Evolutionary conservation across 2,113 vertebrate genomes (phyloP).

Genomic region (Pangasianodon gigas): DNA sequence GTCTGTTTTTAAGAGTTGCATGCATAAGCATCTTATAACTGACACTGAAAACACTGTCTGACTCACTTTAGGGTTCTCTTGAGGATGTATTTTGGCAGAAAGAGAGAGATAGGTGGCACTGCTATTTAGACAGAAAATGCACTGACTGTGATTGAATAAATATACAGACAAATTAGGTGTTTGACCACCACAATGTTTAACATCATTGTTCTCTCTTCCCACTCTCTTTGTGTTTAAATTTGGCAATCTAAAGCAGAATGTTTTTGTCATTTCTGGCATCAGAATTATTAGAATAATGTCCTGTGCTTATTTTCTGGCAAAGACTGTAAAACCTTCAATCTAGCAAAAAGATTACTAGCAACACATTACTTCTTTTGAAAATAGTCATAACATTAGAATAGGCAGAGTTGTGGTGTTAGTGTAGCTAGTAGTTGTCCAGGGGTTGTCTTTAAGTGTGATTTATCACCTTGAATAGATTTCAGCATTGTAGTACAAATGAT

Average conservation of each 20-base stretch:
- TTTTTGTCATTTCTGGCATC: neutral
- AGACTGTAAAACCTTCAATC: neutral
- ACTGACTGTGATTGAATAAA: conserved; percentile 54
- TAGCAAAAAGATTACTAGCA: neutral
- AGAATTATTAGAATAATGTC: neutral
- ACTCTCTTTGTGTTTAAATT: neutral
- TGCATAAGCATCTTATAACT: conserved; percentile 69
- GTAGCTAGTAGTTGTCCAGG: neutral
- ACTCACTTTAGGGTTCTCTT: conserved; percentile 62
- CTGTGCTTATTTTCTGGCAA: neutral
- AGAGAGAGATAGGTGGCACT: conserved; percentile 45
- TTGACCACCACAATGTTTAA: conserved; percentile 28
- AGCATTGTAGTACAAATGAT: neutral
- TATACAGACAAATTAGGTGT: neutral
- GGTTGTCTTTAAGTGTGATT: neutral
- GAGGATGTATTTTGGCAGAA: conserved; percentile 62
- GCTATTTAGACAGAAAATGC: conserved; percentile 50
- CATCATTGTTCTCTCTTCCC: neutral
- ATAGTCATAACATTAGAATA: neutral
- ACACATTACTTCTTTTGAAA: neutral
- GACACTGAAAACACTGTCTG: conserved; percentile 68
- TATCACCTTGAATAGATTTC: neutral
- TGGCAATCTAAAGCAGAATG: neutral
- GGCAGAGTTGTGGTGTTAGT: neutral
- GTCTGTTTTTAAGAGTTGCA: conserved; percentile 72